A percentile compares a stretch with the other conserved stretches of the same genome.
Conservation (phyloP, 2,113 vertebrate species). For the Ageneiosus marmoratus region DNA sequence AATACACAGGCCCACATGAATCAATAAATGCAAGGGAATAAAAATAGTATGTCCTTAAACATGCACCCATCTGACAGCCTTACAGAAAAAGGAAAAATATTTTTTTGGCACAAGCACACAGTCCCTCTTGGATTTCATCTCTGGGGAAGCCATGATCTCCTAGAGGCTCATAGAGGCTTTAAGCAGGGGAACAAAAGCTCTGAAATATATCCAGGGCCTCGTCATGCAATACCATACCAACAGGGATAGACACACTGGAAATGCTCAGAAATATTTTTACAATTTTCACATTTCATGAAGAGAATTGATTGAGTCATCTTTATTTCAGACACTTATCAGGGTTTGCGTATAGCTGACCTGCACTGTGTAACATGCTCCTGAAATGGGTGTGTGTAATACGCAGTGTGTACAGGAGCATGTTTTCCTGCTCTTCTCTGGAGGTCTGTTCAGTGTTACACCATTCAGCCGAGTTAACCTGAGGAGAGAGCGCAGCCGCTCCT, state of each 20-base stretch:
- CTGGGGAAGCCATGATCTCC: neutral
- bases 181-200: neutral
- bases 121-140: neutral
- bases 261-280: neutral
- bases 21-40: neutral
- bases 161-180: neutral
- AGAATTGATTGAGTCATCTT: neutral
- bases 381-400: neutral
- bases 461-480: slow-evolving; percentile 8
- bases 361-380: neutral
- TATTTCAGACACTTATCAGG: neutral
- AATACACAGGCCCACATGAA: neutral
- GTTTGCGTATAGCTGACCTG: neutral
- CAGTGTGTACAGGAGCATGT: slow-evolving; percentile 17
- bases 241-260: neutral
- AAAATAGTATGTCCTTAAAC: neutral
- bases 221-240: neutral
- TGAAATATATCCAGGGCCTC: neutral
- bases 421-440: neutral
- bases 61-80: neutral
- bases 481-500: neutral
- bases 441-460: slow-evolving; percentile 25
- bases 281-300: neutral
- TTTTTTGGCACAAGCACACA: neutral
- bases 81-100: neutral